Conservation (phyloP, 2,113 vertebrate genomes). For the Leiothrix lutea region DNA sequence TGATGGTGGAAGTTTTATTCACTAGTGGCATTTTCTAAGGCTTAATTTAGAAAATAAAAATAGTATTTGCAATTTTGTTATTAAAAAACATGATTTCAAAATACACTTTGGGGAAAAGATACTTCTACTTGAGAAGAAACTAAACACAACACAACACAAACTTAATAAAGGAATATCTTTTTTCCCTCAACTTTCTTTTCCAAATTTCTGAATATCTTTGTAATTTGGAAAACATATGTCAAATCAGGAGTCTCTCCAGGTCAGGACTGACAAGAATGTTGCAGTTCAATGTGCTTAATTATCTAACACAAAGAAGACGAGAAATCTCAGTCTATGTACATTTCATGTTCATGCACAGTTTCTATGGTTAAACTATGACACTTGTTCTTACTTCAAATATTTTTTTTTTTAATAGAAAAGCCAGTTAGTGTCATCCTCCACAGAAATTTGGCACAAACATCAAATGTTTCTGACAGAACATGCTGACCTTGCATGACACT, state of each 20-base stretch:
- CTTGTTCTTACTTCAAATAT: not conserved
- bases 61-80: not conserved
- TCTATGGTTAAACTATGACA: not conserved
- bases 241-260: not conserved
- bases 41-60: not conserved
- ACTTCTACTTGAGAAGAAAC: not conserved
- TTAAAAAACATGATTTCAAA: not conserved
- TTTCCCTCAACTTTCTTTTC: not conserved
- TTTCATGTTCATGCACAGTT: not conserved
- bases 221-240: not conserved
- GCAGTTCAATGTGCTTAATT: not conserved
- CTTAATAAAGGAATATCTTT: not conserved
- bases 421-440: not conserved
- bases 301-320: not conserved
- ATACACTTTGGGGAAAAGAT: not conserved
- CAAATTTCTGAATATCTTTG: not conserved
- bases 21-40: not conserved
- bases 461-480: not conserved
- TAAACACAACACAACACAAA: not conserved
- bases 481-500: not conserved
- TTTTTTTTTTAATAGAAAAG: not conserved
- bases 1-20: not conserved
- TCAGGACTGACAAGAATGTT: not conserved
- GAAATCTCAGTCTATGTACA: not conserved
- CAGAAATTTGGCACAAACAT: not conserved